These are phyloP conservation scores for Buteo buteo DNA, from an alignment of 2,113 vertebrate species.

Conservation along the genomic window DNA sequence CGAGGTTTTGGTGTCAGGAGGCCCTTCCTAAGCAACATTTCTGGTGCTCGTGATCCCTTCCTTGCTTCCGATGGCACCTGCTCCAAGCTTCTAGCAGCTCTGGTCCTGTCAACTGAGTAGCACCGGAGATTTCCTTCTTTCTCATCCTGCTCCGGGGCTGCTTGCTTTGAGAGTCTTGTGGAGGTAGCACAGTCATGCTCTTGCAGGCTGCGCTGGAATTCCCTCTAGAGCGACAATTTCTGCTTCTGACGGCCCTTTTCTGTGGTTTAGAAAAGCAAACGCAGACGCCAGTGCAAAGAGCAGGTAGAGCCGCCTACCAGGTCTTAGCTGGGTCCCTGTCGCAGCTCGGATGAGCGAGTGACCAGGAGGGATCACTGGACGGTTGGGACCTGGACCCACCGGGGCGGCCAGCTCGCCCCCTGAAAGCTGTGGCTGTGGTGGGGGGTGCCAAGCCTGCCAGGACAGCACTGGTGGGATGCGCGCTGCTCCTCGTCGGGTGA, in stretches of 20 bases:
- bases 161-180: not conserved
- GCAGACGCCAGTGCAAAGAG: not conserved
- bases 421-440: not conserved
- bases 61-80: not conserved
- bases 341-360: fast-evolving
- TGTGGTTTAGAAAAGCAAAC: not conserved
- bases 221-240: not conserved
- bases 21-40: not conserved
- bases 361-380: fast-evolving
- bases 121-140: fast-evolving
- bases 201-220: not conserved
- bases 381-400: not conserved
- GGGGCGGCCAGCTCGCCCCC: fast-evolving
- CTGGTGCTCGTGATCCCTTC: not conserved
- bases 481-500: not conserved
- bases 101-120: not conserved
- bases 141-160: not conserved
- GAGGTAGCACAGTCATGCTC: not conserved
- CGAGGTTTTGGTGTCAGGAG: not conserved
- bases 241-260: not conserved
- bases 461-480: not conserved
- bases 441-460: not conserved
- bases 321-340: not conserved
- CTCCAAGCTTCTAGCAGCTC: not conserved
- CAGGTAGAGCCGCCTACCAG: not conserved